phyloP scores from a whole-genome alignment of 1,140 invertebrate genomes.

The Cyphomyrmex costatus region DNA sequence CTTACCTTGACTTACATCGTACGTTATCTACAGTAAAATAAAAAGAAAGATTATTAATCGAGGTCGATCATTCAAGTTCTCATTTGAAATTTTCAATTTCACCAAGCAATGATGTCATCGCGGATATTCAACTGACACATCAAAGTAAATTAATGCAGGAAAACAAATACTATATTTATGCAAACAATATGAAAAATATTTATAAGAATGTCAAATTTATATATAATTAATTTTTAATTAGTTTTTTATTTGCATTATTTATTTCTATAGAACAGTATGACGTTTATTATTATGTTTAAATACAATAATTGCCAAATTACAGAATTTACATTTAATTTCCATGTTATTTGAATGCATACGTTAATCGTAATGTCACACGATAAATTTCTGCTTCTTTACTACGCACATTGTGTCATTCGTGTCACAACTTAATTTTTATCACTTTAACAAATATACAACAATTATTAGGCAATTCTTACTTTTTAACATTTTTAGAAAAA shows the following conservation, averaged over 20 bases:
- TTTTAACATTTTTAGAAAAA: too few species aligned
- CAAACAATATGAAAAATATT: neutral
- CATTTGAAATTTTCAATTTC: constrained; percentile 42
- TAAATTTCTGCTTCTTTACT: too few species aligned
- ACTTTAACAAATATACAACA: too few species aligned
- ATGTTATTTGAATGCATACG: neutral
- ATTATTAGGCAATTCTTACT: too few species aligned
- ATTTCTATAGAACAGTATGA: neutral
- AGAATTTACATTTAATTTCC: neutral
- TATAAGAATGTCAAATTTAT: neutral
- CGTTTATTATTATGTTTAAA: neutral
- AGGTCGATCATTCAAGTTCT: constrained; percentile 9
- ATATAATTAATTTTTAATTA: neutral
- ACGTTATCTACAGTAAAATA: constrained; percentile 1
- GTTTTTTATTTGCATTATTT: neutral
- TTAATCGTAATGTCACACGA: neutral
- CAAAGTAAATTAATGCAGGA: neutral
- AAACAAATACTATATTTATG: neutral
- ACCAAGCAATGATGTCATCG: neutral
- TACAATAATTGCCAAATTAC: neutral
- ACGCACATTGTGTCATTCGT: too few species aligned
- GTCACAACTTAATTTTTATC: too few species aligned
- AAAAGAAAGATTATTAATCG: neutral
- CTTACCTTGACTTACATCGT: constrained; percentile 65
- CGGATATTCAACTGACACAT: neutral